Percentiles rank a stretch among this genome's conserved stretches.
phyloP scores from a whole-genome alignment of 2,113 vertebrate genomes.

The Heterotis niloticus region DNA sequence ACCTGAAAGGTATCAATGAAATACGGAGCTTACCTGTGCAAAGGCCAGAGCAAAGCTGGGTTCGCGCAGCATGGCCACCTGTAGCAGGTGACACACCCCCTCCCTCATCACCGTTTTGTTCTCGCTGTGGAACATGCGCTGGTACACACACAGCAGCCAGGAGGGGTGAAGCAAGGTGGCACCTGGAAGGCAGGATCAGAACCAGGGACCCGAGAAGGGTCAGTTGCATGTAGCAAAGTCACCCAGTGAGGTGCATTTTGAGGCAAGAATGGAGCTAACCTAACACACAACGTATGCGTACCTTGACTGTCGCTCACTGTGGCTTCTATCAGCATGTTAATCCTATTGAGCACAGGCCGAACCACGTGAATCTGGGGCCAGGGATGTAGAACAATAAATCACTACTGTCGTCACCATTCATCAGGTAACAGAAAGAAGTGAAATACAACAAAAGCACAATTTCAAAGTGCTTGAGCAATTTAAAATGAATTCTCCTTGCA shows the following conservation, averaged over 20 bases:
- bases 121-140: conserved; percentile 92
- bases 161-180: conserved; percentile 76
- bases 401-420: not conserved
- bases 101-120: conserved; percentile 85
- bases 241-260: not conserved
- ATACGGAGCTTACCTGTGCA: conserved; percentile 68
- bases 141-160: conserved; percentile 87
- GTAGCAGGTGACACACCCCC: conserved; percentile 80
- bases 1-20: too few species aligned
- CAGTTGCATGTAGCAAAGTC: not conserved
- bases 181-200: conserved; percentile 42
- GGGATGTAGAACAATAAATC: conserved; percentile 2
- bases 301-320: conserved; percentile 66
- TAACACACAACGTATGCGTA: conserved; percentile 38
- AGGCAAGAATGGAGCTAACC: not conserved
- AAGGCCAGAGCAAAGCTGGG: conserved; percentile 67
- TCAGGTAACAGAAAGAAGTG: not conserved
- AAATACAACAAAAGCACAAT: not conserved
- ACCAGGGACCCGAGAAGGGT: not conserved
- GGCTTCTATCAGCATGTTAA: conserved; percentile 76
- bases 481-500: not conserved
- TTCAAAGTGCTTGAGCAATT: not conserved
- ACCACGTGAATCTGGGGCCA: conserved; percentile 83
- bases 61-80: conserved; percentile 66
- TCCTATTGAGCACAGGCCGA: conserved; percentile 84